Percentiles rank a stretch among this genome's conserved stretches.
Conservation (phyloP, 2,888 invertebrate species). For the Tinea semifulvella region DNA sequence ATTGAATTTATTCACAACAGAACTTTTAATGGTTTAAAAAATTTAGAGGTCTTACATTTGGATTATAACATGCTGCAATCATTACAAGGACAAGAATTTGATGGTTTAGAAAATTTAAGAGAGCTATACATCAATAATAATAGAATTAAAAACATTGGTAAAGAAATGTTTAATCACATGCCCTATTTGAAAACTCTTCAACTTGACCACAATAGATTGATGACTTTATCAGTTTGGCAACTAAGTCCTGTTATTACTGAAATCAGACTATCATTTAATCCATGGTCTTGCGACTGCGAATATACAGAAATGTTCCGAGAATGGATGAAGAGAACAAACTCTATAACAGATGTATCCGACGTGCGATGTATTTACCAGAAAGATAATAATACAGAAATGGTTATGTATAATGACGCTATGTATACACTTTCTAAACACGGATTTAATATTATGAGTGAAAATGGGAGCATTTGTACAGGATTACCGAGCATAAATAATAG, state of each 20-base stretch:
- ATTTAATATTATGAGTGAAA: constrained; percentile 68
- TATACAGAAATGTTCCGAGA: constrained; percentile 78
- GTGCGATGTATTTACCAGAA: constrained; percentile 73
- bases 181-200: constrained; percentile 71
- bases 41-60: constrained; percentile 77
- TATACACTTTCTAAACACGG: constrained; percentile 68
- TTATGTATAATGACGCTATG: constrained; percentile 66
- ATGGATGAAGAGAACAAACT: constrained; percentile 75
- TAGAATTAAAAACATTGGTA: constrained; percentile 72
- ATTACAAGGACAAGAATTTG: constrained; percentile 82
- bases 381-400: constrained; percentile 66
- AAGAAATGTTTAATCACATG: constrained; percentile 75
- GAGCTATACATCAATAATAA: constrained; percentile 81
- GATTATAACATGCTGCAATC: constrained; percentile 77
- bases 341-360: constrained; percentile 70
- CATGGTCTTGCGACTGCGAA: constrained; percentile 87
- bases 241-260: constrained; percentile 71
- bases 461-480: constrained; percentile 71
- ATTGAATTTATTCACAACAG: constrained; percentile 82
- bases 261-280: constrained; percentile 75
- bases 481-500: constrained; percentile 73
- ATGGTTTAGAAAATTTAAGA: constrained; percentile 75
- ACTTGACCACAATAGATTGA: constrained; percentile 77
- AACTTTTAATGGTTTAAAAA: constrained; percentile 84
- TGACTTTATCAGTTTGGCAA: constrained; percentile 76